Base-by-base conservation (phyloP, 2,113 vertebrate genomes). In the Psettodes erumei region DNA sequence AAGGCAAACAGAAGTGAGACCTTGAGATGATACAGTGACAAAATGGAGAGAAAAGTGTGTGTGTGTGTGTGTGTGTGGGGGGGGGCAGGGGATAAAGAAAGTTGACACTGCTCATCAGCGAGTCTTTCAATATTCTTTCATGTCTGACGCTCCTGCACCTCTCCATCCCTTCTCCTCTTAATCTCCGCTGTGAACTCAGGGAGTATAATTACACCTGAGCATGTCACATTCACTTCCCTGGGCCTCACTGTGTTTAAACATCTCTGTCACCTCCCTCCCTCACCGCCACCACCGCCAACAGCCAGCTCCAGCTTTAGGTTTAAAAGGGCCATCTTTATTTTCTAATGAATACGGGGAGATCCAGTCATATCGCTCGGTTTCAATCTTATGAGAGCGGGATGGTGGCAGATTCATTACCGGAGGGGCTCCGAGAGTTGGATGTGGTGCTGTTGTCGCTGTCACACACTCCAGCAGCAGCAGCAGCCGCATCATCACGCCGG, bases 341-440 rank as follows among this genome's bases (percentile, higher is more conserved):
- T 77, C 51, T 96, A 96, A 96, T 96, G 95, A 95, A 96, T 93
- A 93, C 91, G 35, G 53, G 71, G 78, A 95, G 94, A 94, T 94
- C 94, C 92, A 95, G 95, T 96, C 94, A 94, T 71, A 94, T 90
- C 91, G 89, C 94, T 93, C 92, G 91, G 89, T 95, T 96, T 90
- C 63, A 94, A 92, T 94, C 94, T 95, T 94, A 0, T 15, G 28
- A 68, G 19, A 55, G 73, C 61, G 2, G 40, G 12, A 56, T 50
- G 3, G 30, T 96, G 96, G 96, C 96, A 96, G 96, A 95, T 96
- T 97, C 96, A 97, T 98, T 97, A 96, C 93, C n/a, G n/a, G n/a
- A 6, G 85, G 53, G 16, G 81, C 72, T 90, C 93, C 90, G 89
- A 92, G 91, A 92, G 93, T n/a, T 92, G 90, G 90, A 87, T 91